Base-by-base conservation (phyloP, 2,888 invertebrate genomes). In the Erynnis tages region DNA sequence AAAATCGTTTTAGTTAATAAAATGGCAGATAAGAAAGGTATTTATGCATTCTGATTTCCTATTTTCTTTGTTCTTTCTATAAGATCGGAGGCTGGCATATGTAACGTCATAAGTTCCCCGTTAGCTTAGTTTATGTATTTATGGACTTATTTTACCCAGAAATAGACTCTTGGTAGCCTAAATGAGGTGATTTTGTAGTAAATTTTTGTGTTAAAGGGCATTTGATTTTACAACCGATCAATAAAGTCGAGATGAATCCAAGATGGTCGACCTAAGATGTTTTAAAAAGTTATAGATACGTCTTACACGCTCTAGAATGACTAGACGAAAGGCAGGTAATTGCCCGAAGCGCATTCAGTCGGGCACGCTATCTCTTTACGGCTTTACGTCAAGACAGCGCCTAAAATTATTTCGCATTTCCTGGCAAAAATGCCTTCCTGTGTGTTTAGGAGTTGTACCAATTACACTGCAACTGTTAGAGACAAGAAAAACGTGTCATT, bases 11-110 rank as follows among this genome's bases (percentile, higher is more conserved):
- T 73, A 75, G 62, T 75, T 72, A 69, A 60, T 74, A 72, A 59
- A 81, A 91, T 90, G 90, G 90, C 90, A 66, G 90, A 91, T 76
- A 91, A 90, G 71, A 91, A 91, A 91, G 90, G 90, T 91, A 90
- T 86, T 80, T 87, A 87, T 81, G 67, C 67, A 62, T 60, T 75
- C 72, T 60, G 61, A 74, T 69, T 74, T 60, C 57, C 67, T 66
- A 54, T 57, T 66, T 77, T 77, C 84, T 88, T 88, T 86, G 84
- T 87, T 82, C 69, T 76, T 73, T 69, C 63, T 72, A 57, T 58
- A 66, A 61, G 55, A 58, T 62, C 61, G 58, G 65, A 64, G 73
- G 73, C 80, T 84, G 87, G 85, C 86, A 84, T 82, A 77, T 78
- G 85, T 86, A 89, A 87, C 82, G 83, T 84, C 86, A 82, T 76